Evolutionary conservation across 2,113 vertebrate genomes (phyloP), one percentile per base, ranked within the genome.

Genomic region (Lamprologus lemairii): DNA sequence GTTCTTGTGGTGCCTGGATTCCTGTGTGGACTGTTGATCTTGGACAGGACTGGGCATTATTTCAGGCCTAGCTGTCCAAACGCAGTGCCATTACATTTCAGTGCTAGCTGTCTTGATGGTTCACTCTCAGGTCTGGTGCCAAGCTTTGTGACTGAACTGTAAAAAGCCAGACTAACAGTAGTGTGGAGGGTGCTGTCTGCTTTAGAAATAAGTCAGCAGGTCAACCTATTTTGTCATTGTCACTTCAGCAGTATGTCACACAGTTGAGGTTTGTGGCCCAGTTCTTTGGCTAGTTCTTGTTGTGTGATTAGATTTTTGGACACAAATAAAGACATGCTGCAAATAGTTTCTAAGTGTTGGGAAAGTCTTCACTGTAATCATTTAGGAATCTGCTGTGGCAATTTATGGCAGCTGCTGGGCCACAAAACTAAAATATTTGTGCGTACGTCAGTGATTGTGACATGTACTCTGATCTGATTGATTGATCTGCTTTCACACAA

Each of bases 11-110:
- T 94, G 89, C 91, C 92, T 92, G 85, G 65, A 63, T 87, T 93
- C 90, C 92, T 87, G 85, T 23, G 31, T 40, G 85, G 83, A 87
- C 91, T 95, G 94, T 96, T 96, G 93, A 88, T 94, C 71, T 93
- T 96, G 94, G 92, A 89, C 21, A 7, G 21, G 49, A 19, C 57
- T 3, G 42, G 63, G 82, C 87, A 80, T 91, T 94, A 90, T 94
- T 93, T 93, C 82, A 93, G 92, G 75, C 87, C 49, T 54, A 13
- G 87, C 88, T 91, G 55, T 92, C 87, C 92, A 90, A 94, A 87
- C 26, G 14, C 55, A 45, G 80, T 86, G 89, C 81, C 90, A 80
- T 85, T 84, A 87, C 82, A 85, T 86, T 79, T 88, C 85, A 82
- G 84, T 7, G 81, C 80, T 85, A 40, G 88, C 63, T 60, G 81